Evolutionary conservation across 1,140 invertebrate genomes (phyloP).

Genomic region (Ridgeia piscesae): DNA sequence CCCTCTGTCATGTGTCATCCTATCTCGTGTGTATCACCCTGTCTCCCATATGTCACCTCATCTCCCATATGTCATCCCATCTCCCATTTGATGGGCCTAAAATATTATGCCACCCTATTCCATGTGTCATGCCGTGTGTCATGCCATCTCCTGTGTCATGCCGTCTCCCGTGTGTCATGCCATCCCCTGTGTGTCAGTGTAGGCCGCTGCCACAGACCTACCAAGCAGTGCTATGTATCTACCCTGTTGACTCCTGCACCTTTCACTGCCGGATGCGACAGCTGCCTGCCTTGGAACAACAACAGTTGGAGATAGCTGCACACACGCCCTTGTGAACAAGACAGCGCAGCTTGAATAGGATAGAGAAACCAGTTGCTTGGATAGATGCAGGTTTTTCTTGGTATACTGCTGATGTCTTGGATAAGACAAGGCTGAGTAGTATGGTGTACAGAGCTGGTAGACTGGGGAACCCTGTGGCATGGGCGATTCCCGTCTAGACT

Average conservation of each 20-base stretch:
- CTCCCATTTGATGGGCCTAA: too few species aligned
- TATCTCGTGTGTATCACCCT: too few species aligned
- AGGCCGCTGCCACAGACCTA: background rate
- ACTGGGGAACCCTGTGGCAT: background rate
- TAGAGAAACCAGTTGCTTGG: background rate
- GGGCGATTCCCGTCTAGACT: background rate
- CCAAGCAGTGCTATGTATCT: background rate
- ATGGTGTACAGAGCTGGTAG: background rate
- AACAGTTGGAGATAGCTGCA: background rate
- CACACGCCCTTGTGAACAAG: background rate
- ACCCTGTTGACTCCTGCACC: background rate
- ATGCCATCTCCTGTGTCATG: too few species aligned
- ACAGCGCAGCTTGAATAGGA: background rate
- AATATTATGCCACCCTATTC: too few species aligned
- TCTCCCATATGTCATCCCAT: too few species aligned
- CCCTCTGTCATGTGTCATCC: too few species aligned
- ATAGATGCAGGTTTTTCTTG: background rate
- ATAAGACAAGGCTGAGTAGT: background rate
- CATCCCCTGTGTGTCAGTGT: too few species aligned
- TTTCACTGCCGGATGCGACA: background rate
- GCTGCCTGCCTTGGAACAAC: background rate
- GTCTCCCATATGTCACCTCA: too few species aligned
- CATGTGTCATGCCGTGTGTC: too few species aligned
- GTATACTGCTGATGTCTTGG: background rate
- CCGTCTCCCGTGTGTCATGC: too few species aligned